These are phyloP conservation scores for Periophthalmodon schlosseri DNA, from an alignment of 2,113 vertebrate genomes.

Conservation along the genomic window DNA sequence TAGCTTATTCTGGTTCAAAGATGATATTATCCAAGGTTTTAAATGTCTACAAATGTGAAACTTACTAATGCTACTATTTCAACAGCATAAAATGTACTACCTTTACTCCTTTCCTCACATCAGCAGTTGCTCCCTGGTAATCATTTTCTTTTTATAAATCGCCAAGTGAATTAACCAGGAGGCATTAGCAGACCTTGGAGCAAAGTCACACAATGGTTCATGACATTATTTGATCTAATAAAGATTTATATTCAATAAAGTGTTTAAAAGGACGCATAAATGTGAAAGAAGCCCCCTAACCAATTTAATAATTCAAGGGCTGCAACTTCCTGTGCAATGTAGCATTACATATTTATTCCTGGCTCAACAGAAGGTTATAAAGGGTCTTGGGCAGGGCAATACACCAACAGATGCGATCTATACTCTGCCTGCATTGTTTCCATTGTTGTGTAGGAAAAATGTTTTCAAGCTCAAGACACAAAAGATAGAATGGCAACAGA, in stretches of 20 bases:
- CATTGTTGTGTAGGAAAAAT: background rate
- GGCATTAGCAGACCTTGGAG: background rate
- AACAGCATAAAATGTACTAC: no score
- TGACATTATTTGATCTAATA: slow-evolving; percentile 33
- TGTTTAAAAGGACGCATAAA: slow-evolving; percentile 19
- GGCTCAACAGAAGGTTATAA: slow-evolving; percentile 13
- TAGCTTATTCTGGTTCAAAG: background rate
- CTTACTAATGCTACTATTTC: no score
- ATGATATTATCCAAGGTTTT: background rate
- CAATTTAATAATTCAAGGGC: slow-evolving; percentile 46
- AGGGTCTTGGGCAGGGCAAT: slow-evolving; percentile 1
- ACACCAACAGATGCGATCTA: background rate
- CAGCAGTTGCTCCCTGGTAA: background rate
- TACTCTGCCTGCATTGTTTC: slow-evolving; percentile 1
- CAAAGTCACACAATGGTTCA: slow-evolving; percentile 2
- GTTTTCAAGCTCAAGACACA: background rate
- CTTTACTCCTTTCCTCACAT: no score
- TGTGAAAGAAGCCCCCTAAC: slow-evolving; percentile 24
- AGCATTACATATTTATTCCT: slow-evolving; percentile 39
- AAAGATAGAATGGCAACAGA: slow-evolving; percentile 16
- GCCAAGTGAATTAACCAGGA: background rate
- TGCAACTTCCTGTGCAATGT: slow-evolving; percentile 20
- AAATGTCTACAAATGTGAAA: background rate
- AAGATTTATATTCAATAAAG: slow-evolving; percentile 27
- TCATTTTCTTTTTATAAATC: background rate